These are phyloP conservation scores for Copidosoma floridanum DNA, from an alignment of 1,140 invertebrate genomes.

Conservation along the genomic window DNA sequence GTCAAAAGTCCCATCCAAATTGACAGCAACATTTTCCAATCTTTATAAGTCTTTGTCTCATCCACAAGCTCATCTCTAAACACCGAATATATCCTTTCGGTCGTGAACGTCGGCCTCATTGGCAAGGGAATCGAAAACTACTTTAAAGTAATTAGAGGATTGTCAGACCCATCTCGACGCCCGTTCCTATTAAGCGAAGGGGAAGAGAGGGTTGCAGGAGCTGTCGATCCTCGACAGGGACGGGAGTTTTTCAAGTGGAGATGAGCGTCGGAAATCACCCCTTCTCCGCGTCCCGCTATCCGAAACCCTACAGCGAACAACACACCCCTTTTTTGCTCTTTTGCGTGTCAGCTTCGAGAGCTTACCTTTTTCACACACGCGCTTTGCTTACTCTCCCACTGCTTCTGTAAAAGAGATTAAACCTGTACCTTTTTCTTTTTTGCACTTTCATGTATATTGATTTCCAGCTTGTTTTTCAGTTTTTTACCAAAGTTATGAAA, in stretches of 20 bases:
- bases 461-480: too few species aligned
- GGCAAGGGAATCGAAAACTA: constrained; percentile 49
- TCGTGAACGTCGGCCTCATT: constrained; percentile 25
- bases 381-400: constrained; percentile 1
- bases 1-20: too few species aligned
- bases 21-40: too few species aligned
- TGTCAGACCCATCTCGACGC: constrained; percentile 48
- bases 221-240: constrained; percentile 40
- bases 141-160: constrained; percentile 56
- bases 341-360: too few species aligned
- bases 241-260: constrained; percentile 45
- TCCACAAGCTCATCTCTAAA: constrained; percentile 29
- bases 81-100: too few species aligned
- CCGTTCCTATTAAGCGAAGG: constrained; percentile 50
- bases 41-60: constrained; percentile 30
- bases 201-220: too few species aligned
- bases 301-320: too few species aligned
- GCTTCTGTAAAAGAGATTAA: too few species aligned
- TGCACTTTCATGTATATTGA: too few species aligned
- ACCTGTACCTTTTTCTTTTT: too few species aligned
- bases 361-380: constrained; percentile 4
- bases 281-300: neutral
- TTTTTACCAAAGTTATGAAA: too few species aligned
- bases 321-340: too few species aligned
- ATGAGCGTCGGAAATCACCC: constrained; percentile 36